Conservation (phyloP, 23 tunicate species). For the Diplosoma virens region DNA sequence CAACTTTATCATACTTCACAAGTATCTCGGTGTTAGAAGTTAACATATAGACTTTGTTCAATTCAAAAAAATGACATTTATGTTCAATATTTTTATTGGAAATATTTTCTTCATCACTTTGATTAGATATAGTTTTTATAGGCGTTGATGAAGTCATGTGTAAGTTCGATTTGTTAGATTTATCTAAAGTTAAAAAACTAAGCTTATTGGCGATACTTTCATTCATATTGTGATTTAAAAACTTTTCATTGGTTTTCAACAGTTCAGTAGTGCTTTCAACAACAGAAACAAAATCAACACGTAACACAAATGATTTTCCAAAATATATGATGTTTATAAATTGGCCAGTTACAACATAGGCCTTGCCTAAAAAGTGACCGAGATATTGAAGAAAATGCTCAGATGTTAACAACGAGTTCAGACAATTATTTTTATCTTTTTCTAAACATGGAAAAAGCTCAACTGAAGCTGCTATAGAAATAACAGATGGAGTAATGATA, state of each 20-base stretch:
- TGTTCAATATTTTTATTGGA: neutral
- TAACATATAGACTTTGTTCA: conserved; percentile 5
- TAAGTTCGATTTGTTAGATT: neutral
- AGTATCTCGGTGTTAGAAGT: conserved; percentile 26
- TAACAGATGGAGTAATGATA: neutral
- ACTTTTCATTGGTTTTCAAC: neutral
- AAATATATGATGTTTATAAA: conserved; percentile 28
- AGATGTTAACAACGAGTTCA: neutral
- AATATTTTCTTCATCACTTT: neutral
- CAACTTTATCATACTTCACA: neutral
- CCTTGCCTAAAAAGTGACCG: neutral
- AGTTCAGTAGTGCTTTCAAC: neutral
- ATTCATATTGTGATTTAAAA: neutral
- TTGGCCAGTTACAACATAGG: conserved; percentile 46
- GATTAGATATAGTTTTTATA: neutral
- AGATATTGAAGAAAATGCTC: conserved; percentile 5
- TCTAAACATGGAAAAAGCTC: neutral
- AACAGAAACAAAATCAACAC: neutral
- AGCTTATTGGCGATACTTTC: neutral
- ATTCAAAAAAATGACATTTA: neutral
- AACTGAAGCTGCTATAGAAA: neutral
- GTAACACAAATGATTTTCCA: conserved; percentile 45
- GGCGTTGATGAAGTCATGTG: conserved; percentile 39
- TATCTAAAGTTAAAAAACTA: neutral
- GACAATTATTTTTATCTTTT: neutral